Evolutionary conservation across 2,113 vertebrate genomes (phyloP).

Genomic region (Zonotrichia leucophrys): DNA sequence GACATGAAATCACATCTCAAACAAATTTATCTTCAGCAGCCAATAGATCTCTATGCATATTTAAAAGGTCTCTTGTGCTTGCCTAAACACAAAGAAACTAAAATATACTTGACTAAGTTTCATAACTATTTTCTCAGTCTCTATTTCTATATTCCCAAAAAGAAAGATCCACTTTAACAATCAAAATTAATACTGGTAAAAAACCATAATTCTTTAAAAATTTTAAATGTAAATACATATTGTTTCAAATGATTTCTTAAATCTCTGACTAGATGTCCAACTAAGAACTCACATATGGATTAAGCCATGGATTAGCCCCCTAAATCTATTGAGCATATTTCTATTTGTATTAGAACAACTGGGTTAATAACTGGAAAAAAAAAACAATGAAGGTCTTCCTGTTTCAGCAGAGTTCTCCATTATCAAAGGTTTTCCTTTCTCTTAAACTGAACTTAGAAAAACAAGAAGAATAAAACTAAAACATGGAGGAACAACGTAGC

Average conservation of each 20-base stretch:
- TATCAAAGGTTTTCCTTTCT: background rate
- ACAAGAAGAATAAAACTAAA: background rate
- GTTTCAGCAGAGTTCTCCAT: background rate
- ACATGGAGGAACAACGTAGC: background rate
- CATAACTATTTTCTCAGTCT: background rate
- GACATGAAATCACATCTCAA: background rate
- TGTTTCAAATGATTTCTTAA: background rate
- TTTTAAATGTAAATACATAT: background rate
- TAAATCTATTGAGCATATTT: background rate
- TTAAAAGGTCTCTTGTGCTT: background rate
- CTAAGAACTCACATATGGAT: background rate
- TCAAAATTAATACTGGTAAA: background rate
- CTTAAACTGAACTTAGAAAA: background rate
- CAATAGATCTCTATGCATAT: background rate
- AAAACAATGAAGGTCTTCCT: background rate
- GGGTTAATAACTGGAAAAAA: background rate
- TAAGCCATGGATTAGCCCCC: background rate
- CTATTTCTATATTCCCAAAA: background rate
- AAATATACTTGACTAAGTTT: background rate
- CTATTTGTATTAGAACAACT: background rate
- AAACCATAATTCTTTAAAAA: background rate
- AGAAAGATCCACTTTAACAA: background rate
- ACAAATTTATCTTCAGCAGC: background rate
- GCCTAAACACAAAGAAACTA: background rate
- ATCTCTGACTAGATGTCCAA: background rate